Percentiles rank a stretch among this genome's conserved stretches.
phyloP scores from a whole-genome alignment of 2,113 vertebrate genomes.

The Chionis minor region DNA sequence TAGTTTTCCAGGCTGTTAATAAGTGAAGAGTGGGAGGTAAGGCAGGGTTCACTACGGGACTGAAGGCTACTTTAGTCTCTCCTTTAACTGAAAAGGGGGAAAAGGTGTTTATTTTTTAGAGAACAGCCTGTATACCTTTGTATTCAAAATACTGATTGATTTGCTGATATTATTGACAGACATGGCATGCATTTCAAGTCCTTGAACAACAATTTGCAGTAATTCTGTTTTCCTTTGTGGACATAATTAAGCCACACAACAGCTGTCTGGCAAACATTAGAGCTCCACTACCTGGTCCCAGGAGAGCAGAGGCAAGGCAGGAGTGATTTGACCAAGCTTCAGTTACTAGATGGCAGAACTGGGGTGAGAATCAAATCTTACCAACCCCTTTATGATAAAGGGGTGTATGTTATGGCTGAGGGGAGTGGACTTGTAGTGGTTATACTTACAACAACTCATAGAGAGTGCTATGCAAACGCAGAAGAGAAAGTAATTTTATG shows the following conservation, averaged over 20 bases:
- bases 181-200: background rate
- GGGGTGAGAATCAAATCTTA: background rate
- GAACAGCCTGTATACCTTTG: background rate
- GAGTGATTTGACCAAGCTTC: background rate
- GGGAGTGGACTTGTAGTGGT: fast-evolving
- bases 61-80: background rate
- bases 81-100: background rate
- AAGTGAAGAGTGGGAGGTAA: background rate
- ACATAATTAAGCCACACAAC: slow-evolving; percentile 3
- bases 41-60: background rate
- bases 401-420: background rate
- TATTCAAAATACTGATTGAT: background rate
- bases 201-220: slow-evolving; percentile 6
- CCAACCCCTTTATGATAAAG: background rate
- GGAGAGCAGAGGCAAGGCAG: background rate
- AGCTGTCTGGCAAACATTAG: slow-evolving; percentile 21
- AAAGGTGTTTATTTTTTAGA: background rate
- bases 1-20: background rate
- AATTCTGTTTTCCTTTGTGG: slow-evolving; percentile 27
- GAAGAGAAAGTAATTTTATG: background rate
- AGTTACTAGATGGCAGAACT: background rate
- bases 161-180: background rate
- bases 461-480: background rate
- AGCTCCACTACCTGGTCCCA: background rate
- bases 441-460: background rate